Conservation (phyloP, 2,797 vertebrate species). For the Otolemur crassicaudatus region DNA sequence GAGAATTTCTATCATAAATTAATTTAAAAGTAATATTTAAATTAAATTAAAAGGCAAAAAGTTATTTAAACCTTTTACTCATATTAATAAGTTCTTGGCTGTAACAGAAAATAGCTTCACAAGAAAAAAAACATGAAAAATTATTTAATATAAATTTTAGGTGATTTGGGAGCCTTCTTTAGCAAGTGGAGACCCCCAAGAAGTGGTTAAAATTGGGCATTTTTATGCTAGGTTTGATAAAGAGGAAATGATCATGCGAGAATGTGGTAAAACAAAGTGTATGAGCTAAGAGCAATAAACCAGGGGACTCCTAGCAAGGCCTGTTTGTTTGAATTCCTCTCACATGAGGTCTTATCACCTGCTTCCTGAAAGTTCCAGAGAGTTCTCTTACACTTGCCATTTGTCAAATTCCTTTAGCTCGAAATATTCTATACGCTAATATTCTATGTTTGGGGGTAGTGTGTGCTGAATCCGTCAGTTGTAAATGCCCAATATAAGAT, state of each 20-base stretch:
- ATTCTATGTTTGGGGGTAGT: not conserved
- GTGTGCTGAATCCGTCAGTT: not conserved
- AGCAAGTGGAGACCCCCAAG: not conserved
- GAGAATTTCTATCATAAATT: not conserved
- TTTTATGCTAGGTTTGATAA: not conserved
- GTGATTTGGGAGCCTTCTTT: not conserved
- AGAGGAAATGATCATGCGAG: not conserved
- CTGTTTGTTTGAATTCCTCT: not conserved
- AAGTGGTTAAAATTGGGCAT: not conserved
- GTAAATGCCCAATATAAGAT: not conserved
- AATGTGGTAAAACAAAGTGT: not conserved
- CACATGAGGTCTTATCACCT: not conserved
- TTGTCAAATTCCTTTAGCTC: not conserved
- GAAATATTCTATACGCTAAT: not conserved
- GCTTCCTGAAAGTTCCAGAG: not conserved
- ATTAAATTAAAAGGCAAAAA: not conserved
- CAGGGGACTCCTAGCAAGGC: not conserved
- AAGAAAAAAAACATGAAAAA: not conserved
- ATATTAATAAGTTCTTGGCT: not conserved
- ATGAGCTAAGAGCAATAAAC: not conserved
- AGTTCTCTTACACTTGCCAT: not conserved
- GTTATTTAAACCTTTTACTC: not conserved
- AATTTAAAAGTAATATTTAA: slow-evolving; percentile 7
- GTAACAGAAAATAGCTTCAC: not conserved
- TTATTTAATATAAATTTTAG: not conserved